These are phyloP conservation scores for Sus cebifrons DNA, from an alignment of 2,797 vertebrate genomes.

Conservation along the genomic window DNA sequence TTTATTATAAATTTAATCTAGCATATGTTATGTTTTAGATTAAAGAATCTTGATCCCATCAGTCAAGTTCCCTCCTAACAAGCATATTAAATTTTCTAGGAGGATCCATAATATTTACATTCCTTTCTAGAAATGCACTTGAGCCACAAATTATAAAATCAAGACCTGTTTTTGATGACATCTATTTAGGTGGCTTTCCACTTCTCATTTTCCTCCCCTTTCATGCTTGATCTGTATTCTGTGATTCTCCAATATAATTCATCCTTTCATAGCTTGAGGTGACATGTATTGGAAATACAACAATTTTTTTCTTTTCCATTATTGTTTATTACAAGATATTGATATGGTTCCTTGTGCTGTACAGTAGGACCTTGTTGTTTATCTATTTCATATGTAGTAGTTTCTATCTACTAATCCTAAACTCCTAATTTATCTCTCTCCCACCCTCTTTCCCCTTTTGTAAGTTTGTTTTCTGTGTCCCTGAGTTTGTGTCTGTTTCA, in stretches of 20 bases:
- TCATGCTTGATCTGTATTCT: not conserved
- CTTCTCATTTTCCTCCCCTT: not conserved
- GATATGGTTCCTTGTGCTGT: not conserved
- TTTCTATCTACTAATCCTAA: not conserved
- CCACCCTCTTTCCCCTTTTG: not conserved
- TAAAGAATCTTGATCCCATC: not conserved
- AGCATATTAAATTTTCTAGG: constrained; percentile 18
- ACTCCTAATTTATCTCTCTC: not conserved
- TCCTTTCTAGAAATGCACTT: not conserved
- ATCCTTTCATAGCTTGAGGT: not conserved
- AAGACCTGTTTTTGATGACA: not conserved
- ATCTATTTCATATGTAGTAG: not conserved
- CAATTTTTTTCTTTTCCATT: not conserved
- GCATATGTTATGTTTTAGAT: not conserved
- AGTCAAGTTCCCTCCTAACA: not conserved
- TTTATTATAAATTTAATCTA: constrained; percentile 29
- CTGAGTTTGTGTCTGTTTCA: not conserved
- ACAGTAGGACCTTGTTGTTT: not conserved
- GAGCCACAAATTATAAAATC: not conserved
- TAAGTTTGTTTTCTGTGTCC: not conserved
- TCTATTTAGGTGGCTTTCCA: constrained; percentile 19
- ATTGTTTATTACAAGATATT: not conserved
- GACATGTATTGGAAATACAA: not conserved
- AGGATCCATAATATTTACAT: not conserved
- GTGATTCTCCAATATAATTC: not conserved